Evolutionary conservation across 2,797 vertebrate species (phyloP).

Genomic region (Xerus rutilus): DNA sequence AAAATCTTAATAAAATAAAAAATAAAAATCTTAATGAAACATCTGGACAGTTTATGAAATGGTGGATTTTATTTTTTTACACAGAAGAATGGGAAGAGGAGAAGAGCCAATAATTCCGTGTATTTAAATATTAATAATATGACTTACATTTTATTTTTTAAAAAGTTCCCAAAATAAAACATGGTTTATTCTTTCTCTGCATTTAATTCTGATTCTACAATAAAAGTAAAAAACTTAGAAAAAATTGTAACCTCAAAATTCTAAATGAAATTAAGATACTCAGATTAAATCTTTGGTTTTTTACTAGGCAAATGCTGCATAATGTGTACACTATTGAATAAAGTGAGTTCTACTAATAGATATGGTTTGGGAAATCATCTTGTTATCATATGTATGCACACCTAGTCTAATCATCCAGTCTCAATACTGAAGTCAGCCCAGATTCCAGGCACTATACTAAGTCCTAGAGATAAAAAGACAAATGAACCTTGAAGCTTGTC

Average conservation of each 20-base stretch:
- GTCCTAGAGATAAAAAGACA: neutral
- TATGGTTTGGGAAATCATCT: neutral
- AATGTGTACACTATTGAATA: accelerated
- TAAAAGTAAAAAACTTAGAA: neutral
- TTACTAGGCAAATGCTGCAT: neutral
- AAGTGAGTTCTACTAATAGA: too few species aligned
- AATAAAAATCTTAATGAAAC: neutral
- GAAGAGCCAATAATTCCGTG: neutral
- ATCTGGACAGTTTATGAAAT: neutral
- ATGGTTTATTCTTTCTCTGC: neutral
- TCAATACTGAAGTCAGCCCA: neutral
- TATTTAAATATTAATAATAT: neutral
- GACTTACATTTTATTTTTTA: neutral
- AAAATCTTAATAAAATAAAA: too few species aligned
- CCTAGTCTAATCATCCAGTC: neutral
- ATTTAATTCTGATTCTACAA: neutral
- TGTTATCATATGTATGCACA: accelerated
- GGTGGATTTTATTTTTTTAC: neutral
- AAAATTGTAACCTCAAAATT: neutral
- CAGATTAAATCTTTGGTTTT: neutral
- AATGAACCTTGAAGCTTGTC: neutral
- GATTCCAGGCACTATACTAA: neutral
- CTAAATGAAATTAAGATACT: neutral
- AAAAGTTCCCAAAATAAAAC: neutral
- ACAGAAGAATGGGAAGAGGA: neutral